Base-by-base conservation (phyloP, 2,797 vertebrate genomes). In the Brachyalestes nurse region DNA sequence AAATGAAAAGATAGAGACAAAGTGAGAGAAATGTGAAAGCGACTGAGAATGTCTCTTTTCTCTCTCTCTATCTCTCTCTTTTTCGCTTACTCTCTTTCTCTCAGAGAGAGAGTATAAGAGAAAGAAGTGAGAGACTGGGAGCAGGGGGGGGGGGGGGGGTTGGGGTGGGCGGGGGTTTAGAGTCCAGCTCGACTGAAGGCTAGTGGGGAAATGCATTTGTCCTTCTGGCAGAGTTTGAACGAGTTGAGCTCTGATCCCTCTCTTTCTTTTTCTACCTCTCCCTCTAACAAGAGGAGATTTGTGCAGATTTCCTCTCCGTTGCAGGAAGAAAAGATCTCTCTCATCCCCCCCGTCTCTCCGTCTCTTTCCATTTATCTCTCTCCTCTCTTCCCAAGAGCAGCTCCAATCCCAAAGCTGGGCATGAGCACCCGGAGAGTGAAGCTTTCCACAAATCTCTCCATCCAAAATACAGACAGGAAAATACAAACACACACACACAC, bases 221-320 rank as follows among this genome's bases (percentile, higher is more conserved):
- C 81, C 79, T 84, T 78, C 83, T 75, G 70, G 83, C 80, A 84
- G 80, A 86, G 87, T 76, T 88, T 81, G 72, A 84, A 78, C 77
- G 82, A 85, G 88, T 75, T 88, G 82, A 87, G 75, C 71, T 74
- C 78, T 90, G 89, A 92, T 90, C 90, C 88, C 49, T 76, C 86
- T 79, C 86, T 81, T 77, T 82, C 86, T 88, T 89, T 83, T 61
- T 83, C 23, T 86, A 14, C 67, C 62, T 77, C 57, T 79, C 12
- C 74, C 86, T 90, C 89, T 89, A 93, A 93, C 91, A 90, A 92
- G 90, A 72, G 80, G 78, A 93, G 92, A 92, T 92, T 92, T 93
- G 86, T 88, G 86, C 85, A 90, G 90, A 91, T 92, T 91, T 88
- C 85, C 81, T 71, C 84, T 90, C 80, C 88, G 2, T 86, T 85